Conservation (phyloP, 2,888 invertebrate genomes). For the Chromoteleia sp. region DNA sequence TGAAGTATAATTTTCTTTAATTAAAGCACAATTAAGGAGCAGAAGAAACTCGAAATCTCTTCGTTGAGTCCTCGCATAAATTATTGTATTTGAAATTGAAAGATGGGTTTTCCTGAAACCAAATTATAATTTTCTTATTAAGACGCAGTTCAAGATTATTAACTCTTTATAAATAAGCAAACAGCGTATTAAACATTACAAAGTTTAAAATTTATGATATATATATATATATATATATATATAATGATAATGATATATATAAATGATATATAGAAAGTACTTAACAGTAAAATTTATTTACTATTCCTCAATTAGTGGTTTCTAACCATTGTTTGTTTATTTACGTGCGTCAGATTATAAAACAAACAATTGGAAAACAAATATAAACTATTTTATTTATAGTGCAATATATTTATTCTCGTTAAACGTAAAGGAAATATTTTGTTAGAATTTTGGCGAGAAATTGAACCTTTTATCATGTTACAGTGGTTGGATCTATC, state of each 20-base stretch:
- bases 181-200: no score
- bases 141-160: neutral
- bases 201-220: no score
- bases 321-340: no score
- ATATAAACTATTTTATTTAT: neutral
- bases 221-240: no score
- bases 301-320: no score
- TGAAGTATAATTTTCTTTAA: slow-evolving; percentile 25
- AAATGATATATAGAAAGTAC: no score
- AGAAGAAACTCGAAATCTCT: slow-evolving; percentile 8
- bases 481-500: slow-evolving; percentile 33
- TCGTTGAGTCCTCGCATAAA: slow-evolving; percentile 11
- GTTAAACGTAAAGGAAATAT: neutral
- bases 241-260: no score
- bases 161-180: no score
- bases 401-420: neutral
- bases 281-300: no score
- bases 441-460: slow-evolving; percentile 1
- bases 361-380: no score
- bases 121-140: slow-evolving; percentile 14
- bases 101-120: slow-evolving; percentile 4
- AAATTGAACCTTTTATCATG: slow-evolving; percentile 25
- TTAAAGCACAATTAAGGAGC: slow-evolving; percentile 20
- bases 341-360: no score
- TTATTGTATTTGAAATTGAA: slow-evolving; percentile 29